Evolutionary conservation across 2,888 invertebrate species (phyloP), one percentile per base, ranked within the genome.

Genomic region (Sisyra nigra): DNA sequence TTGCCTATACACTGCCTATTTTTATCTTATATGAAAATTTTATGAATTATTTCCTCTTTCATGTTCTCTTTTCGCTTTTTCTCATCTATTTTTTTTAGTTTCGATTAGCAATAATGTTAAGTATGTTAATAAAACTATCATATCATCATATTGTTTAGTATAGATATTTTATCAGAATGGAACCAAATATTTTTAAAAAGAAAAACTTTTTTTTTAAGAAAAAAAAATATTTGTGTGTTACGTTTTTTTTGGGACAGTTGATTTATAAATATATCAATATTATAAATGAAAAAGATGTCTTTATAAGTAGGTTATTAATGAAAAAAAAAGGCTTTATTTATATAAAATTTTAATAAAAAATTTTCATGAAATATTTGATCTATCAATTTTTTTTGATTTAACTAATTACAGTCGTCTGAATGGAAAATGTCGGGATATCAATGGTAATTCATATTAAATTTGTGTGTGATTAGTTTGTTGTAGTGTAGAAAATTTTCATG

Each of bases 201-300:
- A 19, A 19, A 17, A 39, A 19, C 14, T 38, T 38, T 14, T 38
- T 38, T 19, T 24, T 39, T 13, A 13, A 18, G 10, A 19, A 19
- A 13, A 24, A 19, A 17, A 39, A 39, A 18, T n/a, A 19, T 24
- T 18, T n/a, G 8, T 17, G 39, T 39, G 18, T 39, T 17, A 13
- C 18, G 46, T 51, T 50, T 50, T 44, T 38, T 50, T 44, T 38
- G 24, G 24, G 24, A 24, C 24, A 24, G 24, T 24, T 24, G 24
- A 24, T 7, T 24, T 24, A 5, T 50, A 29, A 29, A 33, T 38
- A n/a, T 47, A 38, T 36, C 36, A 42, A 15, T 37, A 45, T 40
- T 35, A n/a, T n/a, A n/a, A 43, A 43, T 42, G 19, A 41, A 40
- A 17, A 14, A 17, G n/a, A n/a, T 38, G 13, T 47, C 37, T 36